These are phyloP conservation scores for Leucophenga varia DNA, from an alignment of 1,140 invertebrate genomes.

Conservation along the genomic window DNA sequence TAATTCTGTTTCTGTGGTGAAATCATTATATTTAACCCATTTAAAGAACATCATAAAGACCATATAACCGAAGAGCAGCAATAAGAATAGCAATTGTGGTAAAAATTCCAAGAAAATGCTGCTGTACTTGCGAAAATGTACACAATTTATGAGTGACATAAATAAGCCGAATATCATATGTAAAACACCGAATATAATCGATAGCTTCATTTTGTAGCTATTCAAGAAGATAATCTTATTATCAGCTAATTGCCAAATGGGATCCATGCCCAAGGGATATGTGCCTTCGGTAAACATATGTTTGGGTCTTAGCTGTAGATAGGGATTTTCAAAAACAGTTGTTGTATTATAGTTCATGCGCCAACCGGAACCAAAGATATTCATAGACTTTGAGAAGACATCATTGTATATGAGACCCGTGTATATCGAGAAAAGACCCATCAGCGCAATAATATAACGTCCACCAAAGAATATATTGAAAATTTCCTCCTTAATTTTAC, in stretches of 20 bases:
- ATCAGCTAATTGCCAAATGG: slow-evolving; percentile 83
- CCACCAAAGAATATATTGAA: slow-evolving; percentile 83
- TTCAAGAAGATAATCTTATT: slow-evolving; percentile 98
- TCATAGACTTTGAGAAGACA: slow-evolving; percentile 78
- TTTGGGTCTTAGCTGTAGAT: slow-evolving; percentile 66
- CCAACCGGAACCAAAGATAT: slow-evolving; percentile 80
- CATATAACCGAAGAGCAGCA: slow-evolving; percentile 92
- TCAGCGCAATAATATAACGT: slow-evolving; percentile 80
- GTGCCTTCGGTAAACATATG: slow-evolving; percentile 55
- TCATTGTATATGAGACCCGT: slow-evolving; percentile 86
- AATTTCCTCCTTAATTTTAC: slow-evolving; percentile 65
- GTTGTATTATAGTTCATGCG: slow-evolving; percentile 59
- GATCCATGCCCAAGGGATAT: slow-evolving; percentile 87
- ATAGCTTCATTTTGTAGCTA: slow-evolving; percentile 98
- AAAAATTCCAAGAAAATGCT: slow-evolving; percentile 90
- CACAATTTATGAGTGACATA: slow-evolving; percentile 86
- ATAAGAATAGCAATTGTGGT: slow-evolving; percentile 88
- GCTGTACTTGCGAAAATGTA: slow-evolving; percentile 76
- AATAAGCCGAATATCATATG: slow-evolving; percentile 97
- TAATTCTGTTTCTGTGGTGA: slow-evolving; percentile 56
- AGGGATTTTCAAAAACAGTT: slow-evolving; percentile 55
- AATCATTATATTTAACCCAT: slow-evolving; percentile 74
- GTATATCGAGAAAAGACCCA: slow-evolving; percentile 83
- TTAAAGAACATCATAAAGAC: slow-evolving; percentile 91
- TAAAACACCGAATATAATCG: slow-evolving; percentile 91